Percentiles rank a stretch among this genome's conserved stretches.
Evolutionary conservation across 2,113 vertebrate genomes (phyloP).

Genomic region (Nothocercus nigrocapillus): DNA sequence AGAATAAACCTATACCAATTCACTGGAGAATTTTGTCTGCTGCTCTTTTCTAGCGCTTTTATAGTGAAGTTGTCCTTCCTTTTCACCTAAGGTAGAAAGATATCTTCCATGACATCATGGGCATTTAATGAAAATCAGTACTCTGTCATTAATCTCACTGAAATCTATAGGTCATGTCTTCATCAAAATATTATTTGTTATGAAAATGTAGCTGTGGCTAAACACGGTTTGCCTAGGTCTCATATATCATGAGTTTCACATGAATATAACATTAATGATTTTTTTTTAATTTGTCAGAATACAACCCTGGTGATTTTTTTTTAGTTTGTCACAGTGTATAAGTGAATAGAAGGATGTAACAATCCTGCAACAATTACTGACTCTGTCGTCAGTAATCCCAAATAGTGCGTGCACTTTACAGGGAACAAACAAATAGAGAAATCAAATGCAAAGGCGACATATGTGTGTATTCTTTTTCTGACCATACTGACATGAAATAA

Average conservation of each 20-base stretch:
- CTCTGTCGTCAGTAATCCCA: background rate
- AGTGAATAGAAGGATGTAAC: background rate
- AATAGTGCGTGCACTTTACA: background rate
- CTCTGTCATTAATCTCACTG: background rate
- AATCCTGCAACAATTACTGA: background rate
- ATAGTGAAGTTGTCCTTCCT: background rate
- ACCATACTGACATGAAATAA: background rate
- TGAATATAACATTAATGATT: background rate
- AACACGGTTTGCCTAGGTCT: background rate
- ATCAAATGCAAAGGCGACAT: background rate
- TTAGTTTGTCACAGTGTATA: background rate
- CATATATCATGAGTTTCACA: fast-evolving
- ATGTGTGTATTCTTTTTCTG: background rate
- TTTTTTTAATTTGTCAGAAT: background rate
- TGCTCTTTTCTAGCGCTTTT: background rate
- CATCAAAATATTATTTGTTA: slow-evolving; percentile 4
- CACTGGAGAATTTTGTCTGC: background rate
- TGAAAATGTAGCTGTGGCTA: background rate
- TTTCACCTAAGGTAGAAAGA: background rate
- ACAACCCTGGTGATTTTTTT: background rate
- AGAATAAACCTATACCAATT: background rate
- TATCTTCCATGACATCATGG: background rate
- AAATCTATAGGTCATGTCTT: slow-evolving; percentile 12
- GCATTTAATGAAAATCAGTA: slow-evolving; percentile 5
- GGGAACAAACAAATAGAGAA: background rate